Base-by-base conservation (phyloP, 2,888 invertebrate species). In the Argyra leucocephala region DNA sequence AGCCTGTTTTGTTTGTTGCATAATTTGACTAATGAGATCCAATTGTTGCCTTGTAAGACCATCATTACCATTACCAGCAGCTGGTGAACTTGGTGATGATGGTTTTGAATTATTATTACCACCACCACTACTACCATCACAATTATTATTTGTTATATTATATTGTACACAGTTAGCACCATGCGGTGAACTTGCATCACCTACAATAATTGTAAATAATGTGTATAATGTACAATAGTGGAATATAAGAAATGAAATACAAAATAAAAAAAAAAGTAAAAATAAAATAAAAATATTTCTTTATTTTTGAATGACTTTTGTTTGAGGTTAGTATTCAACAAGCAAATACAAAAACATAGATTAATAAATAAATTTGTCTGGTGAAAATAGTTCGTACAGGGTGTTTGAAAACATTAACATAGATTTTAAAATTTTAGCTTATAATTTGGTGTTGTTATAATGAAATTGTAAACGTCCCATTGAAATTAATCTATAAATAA, bases 1-100 rank as follows among this genome's bases (percentile, higher is more conserved):
- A 64, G 85, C 84, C 72, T 87, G 87, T 75, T 88, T 87, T 22
- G 87, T 87, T 77, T 88, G 88, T 73, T 88, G 87, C 87, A 88
- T 88, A 72, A 88, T 88, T 79, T 88, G 88, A 78, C 88, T 88
- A 73, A 88, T 88, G 73, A 89, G 82, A 77, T 88, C 88, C 72
- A 88, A 81, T 76, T 89, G 89, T 73, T 89, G 88, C 72, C 87
- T 85, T 65, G 88, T 88, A 70, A 88, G 80, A 67, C 87, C 87
- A 72, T 88, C 88, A 75, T 87, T 87, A 64, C 78, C 76, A 24
- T 71, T 67, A 26, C 76, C 76, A 22, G 22, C 73, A 71, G 64
- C 71, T 37, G 80, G 80, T 67, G 80, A 77, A 61, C 80, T 79
- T 9, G 81, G 80, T 22, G 82, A 81, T 67, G 82, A 78, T 37